A percentile compares a stretch with the other conserved stretches of the same genome.
phyloP scores from a whole-genome alignment of 2,888 invertebrate genomes.

The Orthosia gothica region DNA sequence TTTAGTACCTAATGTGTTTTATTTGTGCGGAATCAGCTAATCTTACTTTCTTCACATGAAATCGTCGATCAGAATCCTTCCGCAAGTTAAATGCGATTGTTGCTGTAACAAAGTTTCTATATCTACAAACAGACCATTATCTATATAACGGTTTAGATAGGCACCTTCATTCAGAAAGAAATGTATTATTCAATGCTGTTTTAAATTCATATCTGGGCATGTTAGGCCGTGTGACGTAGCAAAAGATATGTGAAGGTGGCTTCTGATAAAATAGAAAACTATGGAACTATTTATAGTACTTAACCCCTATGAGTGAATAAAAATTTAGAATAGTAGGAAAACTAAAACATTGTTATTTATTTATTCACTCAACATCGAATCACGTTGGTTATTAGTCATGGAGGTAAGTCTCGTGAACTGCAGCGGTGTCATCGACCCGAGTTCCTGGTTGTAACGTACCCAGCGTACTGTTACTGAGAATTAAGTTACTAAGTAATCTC shows the following conservation, averaged over 20 bases:
- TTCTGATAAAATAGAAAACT: slow-evolving; percentile 31
- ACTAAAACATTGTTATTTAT: slow-evolving; percentile 36
- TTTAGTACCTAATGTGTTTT: background rate
- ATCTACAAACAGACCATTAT: slow-evolving; percentile 20
- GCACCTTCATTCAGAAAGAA: slow-evolving; percentile 21
- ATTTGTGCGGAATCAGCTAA: background rate
- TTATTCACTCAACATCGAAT: slow-evolving; percentile 44
- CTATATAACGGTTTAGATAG: slow-evolving; percentile 24
- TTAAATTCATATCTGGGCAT: slow-evolving; percentile 38
- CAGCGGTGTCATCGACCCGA: slow-evolving; percentile 53
- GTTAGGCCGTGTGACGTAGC: slow-evolving; percentile 26
- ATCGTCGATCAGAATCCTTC: background rate
- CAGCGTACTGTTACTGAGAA: slow-evolving; percentile 53
- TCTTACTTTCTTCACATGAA: background rate
- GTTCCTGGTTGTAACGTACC: slow-evolving; percentile 51
- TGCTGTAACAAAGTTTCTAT: slow-evolving; percentile 1
- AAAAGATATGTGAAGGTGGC: slow-evolving; percentile 23
- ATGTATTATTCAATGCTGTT: slow-evolving; percentile 26
- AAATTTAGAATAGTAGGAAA: slow-evolving; percentile 21
- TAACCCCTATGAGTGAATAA: slow-evolving; percentile 2
- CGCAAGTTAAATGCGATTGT: background rate
- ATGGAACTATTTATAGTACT: too few relatives aligned
- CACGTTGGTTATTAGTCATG: slow-evolving; percentile 53
- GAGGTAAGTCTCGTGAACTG: slow-evolving; percentile 47
- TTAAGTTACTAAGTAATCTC: slow-evolving; percentile 33